Base-by-base conservation (phyloP, 2,797 vertebrate genomes). In the Karalla daura region DNA sequence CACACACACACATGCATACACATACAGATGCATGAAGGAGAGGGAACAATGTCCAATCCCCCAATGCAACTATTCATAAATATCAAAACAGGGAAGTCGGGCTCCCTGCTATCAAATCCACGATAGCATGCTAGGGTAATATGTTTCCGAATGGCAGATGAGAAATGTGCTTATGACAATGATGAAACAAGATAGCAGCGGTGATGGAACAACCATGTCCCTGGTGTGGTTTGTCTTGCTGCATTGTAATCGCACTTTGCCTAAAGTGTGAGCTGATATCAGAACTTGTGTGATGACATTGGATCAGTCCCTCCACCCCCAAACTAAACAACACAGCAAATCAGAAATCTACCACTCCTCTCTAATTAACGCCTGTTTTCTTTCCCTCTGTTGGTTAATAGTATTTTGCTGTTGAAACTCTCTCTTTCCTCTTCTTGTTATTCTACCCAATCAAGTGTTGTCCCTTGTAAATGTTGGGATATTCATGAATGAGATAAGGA, bases 101-200 rank as follows among this genome's bases (percentile, higher is more conserved):
- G 80, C 61, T 68, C 74, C 72, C 81, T 74, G 82, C 86, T 89
- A 89, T 90, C 88, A 83, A 79, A 79, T 68, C 78, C 70, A 47
- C 24, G 80, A 88, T 88, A 90, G 66, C 79, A 78, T 84, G 70
- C 76, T 33, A 71, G 73, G 87, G 83, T 86, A 84, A 88, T 89
- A 71, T 68, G 63, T 91, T 89, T 84, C 63, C 77, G 88, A 83
- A 88, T 62, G 81, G 78, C 84, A 81, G 80, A 86, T 85, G 88
- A 91, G 80, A 77, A 91, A 88, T 88, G 84, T 69, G 72, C 77
- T 86, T 76, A 81, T 89, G 88, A 91, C 86, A 86, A 85, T 87
- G 81, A 89, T 89, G 85, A 78, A 86, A 88, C 77, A 78, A 85
- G 89, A 92, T 91, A 85, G 76, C 51, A 65, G 70, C 3, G 25